phyloP scores from a whole-genome alignment of 1,140 invertebrate genomes.

The Heterodera schachtii region DNA sequence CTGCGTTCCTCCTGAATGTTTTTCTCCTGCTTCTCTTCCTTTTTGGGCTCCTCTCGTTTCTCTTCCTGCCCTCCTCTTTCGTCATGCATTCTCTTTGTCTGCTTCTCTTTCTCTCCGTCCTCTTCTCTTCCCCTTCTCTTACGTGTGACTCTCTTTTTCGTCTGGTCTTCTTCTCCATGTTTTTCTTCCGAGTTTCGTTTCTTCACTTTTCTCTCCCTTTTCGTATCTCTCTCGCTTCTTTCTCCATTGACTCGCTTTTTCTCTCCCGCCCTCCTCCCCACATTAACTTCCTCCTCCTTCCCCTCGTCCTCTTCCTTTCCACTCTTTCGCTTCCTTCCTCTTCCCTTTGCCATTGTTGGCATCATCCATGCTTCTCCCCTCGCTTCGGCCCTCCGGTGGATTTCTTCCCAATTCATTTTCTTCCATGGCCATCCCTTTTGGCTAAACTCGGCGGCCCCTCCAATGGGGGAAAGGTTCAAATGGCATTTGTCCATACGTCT shows the following conservation, averaged over 20 bases:
- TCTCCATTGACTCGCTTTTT: neutral
- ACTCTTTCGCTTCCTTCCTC: constrained; percentile 2
- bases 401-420: constrained; percentile 26
- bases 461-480: neutral
- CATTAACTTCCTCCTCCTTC: neutral
- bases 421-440: constrained; percentile 9
- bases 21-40: constrained; percentile 1
- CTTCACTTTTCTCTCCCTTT: neutral
- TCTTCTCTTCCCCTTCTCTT: neutral
- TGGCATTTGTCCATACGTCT: constrained; percentile 17
- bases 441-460: neutral
- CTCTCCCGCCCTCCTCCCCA: neutral
- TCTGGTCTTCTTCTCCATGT: neutral
- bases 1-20: neutral
- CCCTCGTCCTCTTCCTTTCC: neutral
- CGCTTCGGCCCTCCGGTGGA: constrained; percentile 11
- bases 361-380: neutral
- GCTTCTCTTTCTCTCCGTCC: neutral
- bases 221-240: constrained; percentile 10
- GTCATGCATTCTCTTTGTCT: neutral
- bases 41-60: too few species aligned
- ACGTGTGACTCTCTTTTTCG: neutral
- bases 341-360: neutral
- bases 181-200: neutral
- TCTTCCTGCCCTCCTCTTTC: neutral